Base-by-base conservation (phyloP, 2,113 vertebrate genomes). In the Mystacornis crossleyi region DNA sequence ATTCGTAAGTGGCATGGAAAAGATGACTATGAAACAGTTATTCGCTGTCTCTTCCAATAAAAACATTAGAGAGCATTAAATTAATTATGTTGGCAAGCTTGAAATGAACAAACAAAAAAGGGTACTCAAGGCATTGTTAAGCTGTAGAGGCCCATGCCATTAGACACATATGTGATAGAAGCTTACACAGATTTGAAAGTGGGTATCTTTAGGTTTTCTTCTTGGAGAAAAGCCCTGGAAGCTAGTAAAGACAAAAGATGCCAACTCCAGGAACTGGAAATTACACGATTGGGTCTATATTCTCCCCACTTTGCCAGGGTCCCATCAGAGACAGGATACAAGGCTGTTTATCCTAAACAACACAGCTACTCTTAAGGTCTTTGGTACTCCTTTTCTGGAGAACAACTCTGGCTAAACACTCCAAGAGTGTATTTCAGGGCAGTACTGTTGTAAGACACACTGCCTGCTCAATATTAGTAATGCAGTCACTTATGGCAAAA, bases 11-110 rank as follows among this genome's bases (percentile, higher is more conserved):
- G 0, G 29, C 48, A 64, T n/a, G 65, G 94, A 90, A 92, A 90
- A 90, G 11, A 85, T 81, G 42, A 95, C 51, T 92, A 33, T 71
- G 69, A 79, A 90, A 75, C 9, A 53, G 12, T 70, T 95, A 71
- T 72, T 86, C 62, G 65, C 10, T n/a, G 21, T 55, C 26, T 90
- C 50, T 82, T 92, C 75, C 58, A 90, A 94, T 38, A 83, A 82
- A 95, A 88, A 90, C 31, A 65, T 84, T 67, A 80, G 53, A 69
- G 8, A 14, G 14, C 20, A 80, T 48, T 74, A 53, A 57, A 84
- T 70, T 73, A 81, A 85, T 93, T 67, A 73, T 31, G 28, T 23
- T 83, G 75, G n/a, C 79, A 94, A 64, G 43, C 45, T 57, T 28
- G 25, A 90, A 82, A 90, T 8, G 11, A 95, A 69, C 43, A 69